These are phyloP conservation scores for Pristionchus arcanus DNA, from an alignment of 2,888 invertebrate genomes.

Conservation along the genomic window DNA sequence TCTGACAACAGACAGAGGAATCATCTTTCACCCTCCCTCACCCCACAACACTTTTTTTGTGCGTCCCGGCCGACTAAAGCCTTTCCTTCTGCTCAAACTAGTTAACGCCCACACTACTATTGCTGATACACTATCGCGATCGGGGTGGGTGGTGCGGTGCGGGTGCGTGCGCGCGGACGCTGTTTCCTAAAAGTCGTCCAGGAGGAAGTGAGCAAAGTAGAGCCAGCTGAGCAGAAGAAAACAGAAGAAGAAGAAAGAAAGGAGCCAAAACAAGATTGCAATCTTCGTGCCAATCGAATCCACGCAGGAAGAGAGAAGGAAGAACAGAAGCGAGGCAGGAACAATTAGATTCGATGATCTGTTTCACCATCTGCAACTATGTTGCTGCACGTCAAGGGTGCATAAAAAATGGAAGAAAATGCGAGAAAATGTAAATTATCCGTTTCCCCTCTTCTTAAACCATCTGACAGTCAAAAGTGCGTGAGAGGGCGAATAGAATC, in stretches of 20 bases:
- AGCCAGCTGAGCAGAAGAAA: background rate
- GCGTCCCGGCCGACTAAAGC: background rate
- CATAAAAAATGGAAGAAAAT: no score
- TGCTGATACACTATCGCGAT: background rate
- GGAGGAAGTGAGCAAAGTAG: background rate
- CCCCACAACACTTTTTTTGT: slow-evolving; percentile 31
- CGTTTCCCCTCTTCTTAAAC: no score
- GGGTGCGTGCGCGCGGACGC: background rate
- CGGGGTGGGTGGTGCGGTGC: background rate
- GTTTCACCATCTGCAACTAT: background rate
- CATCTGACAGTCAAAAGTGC: no score
- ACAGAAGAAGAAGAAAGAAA: background rate
- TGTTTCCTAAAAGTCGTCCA: background rate
- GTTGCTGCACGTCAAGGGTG: no score
- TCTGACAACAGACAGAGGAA: slow-evolving; percentile 44
- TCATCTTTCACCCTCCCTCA: slow-evolving; percentile 39
- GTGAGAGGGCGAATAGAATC: no score
- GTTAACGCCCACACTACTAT: background rate
- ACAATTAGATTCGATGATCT: background rate
- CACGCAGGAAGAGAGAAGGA: background rate
- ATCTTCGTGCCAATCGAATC: background rate
- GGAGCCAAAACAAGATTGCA: slow-evolving; percentile 28
- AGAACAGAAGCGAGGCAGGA: background rate
- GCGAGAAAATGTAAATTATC: no score
- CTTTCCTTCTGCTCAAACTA: background rate